Base-by-base conservation (phyloP, 2,113 vertebrate genomes). In the Microtus pennsylvanicus region DNA sequence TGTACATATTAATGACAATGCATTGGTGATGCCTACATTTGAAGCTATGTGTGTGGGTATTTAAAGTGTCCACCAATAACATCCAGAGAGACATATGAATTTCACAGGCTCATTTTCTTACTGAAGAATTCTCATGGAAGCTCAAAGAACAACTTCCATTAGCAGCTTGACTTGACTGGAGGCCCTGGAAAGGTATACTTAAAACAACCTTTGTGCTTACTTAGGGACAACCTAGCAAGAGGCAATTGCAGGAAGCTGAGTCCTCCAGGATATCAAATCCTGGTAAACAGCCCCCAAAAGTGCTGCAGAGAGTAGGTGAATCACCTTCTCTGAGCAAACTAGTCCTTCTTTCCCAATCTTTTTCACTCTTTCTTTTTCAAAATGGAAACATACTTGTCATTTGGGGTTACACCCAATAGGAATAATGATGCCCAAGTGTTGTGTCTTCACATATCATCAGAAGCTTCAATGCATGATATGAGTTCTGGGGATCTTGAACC, bases 191-290 rank as follows among this genome's bases (percentile, higher is more conserved):
- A 95, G 76, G 42, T 58, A 75, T 91, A 7, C 42, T 35, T 74
- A 67, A 89, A 85, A 75, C 22, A 80, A 69, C 17, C 55, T 30
- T 52, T 76, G 91, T 90, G 81, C 65, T 87, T 96, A 90, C 58
- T 88, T 78, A 90, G 87, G 75, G 86, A 81, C 77, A 86, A 21
- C 26, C 33, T 35, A 61, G 58, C 65, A 78, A 58, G 86, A 7
- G 33, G 42, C 91, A 80, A 91, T 80, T 86, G 7, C 30, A 88
- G 2, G 75, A 94, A 28, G 33, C 65, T 94, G 89, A 93, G 85
- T 89, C 77, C 87, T 38, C 42, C 76, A 93, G 82, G 96, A 97
- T 88, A 81, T n/a, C 96, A 61, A 94, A 95, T 26, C 45, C 75
- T 38, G 83, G 30, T 75, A 96, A 85, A 89, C 2, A 55, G 90